Evolutionary conservation across 2,888 invertebrate genomes (phyloP), one percentile per base, ranked within the genome.

Genomic region (Arrhopalites spinosus): DNA sequence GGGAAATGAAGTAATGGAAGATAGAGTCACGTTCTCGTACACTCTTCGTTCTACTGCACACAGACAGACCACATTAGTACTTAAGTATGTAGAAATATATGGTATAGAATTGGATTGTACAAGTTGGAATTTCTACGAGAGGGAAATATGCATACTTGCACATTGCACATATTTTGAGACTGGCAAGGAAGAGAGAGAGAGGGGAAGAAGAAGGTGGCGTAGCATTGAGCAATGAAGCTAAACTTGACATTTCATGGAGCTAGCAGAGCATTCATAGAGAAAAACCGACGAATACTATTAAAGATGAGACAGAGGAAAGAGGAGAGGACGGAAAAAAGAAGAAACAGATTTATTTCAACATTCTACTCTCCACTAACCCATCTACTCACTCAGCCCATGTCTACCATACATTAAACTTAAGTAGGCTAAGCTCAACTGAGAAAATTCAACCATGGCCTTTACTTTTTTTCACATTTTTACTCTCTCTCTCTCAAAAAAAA

Each of bases 151-250:
- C 36, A 36, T 36, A 36, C 36, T 36, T 36, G 36, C 36, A 36
- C 11, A 36, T 36, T 50, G 8, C 50, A 50, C 50, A 13, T n/a
- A 5, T 50, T 45, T 11, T 11, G 15, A n/a, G 15, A 13, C 50
- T n/a, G n/a, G 50, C 45, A 15, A 45, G 45, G 8, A 7, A 15
- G 45, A 45, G 45, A 56, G 56, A 56, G 56, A 13, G 56, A n/a
- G 56, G n/a, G n/a, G 23, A n/a, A 56, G 23, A 56, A 29, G 2
- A 23, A 61, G 66, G 69, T 50, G 53, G 27, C 47, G 50, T 68
- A 45, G 50, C 27, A 69, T 69, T 71, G 71, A 71, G 59, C 71
- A 71, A 59, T 71, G 59, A 59, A 71, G 71, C 59, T 20, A 53
- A 27, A 56, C 71, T 56, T 71, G 71, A 71, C 71, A 71, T 71